Base-by-base conservation (phyloP, 2,888 invertebrate species). In the Aphidoletes aphidimyza region DNA sequence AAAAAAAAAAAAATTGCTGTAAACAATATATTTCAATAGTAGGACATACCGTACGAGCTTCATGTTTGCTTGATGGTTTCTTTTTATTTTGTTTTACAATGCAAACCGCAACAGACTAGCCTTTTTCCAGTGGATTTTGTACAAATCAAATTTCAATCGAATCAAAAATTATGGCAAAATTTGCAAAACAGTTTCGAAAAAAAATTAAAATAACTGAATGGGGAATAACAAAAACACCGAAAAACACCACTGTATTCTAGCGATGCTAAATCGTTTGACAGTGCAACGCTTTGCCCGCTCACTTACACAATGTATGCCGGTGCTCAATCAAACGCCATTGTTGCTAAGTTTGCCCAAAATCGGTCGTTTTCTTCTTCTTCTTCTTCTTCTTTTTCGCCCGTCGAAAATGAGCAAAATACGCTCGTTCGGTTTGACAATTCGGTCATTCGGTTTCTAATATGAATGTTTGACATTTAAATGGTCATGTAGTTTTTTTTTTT, bases 261-360 rank as follows among this genome's bases (percentile, higher is more conserved):
- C 69, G 69, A 69, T 69, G 69, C 69, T 34, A 69, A 69, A 30
- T 34, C 30, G 69, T 69, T 69, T 69, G 69, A 69, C 69, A 69
- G 69, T 69, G 69, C 69, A 69, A 69, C 69, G 69, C 69, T 69
- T 69, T 69, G 69, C 69, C 69, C 69, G 69, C 69, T 69, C 30
- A 69, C 69, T 54, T 3, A 30, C 42, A 42, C 42, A 42, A 6
- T 9, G 30, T 69, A 69, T 69, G 34, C 69, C 69, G 34, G 69
- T 69, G 69, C 69, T 69, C 69, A 69, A 30, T 69, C 1, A 30
- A 69, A 34, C 69, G 34, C 69, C 69, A 69, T 69, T 69, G 14
- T 69, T 69, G 30, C 30, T 47, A 14, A 47, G 47, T 47, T 54
- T 69, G 69, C 69, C 30, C 69, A 30, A 69, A 22, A 42, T 42